Percentiles rank a stretch among this genome's conserved stretches.
These are phyloP conservation scores for Cyphomyrmex costatus DNA, from an alignment of 1,140 invertebrate species.

Conservation along the genomic window DNA sequence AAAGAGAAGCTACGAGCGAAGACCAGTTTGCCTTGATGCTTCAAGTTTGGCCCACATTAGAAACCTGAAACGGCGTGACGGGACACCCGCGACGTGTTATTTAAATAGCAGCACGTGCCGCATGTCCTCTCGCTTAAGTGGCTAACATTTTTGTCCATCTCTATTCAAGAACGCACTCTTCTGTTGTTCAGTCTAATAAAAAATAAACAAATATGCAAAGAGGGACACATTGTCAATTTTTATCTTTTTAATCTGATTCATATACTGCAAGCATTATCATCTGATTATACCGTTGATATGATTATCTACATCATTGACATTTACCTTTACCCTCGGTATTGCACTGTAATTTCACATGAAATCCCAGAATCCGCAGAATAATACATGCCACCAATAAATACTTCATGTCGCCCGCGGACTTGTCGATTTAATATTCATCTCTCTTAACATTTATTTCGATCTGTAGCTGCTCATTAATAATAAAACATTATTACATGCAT, in stretches of 20 bases:
- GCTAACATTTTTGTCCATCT: neutral
- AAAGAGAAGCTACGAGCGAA: neutral
- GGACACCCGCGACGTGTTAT: slow-evolving; percentile 63
- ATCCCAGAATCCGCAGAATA: slow-evolving; percentile 22
- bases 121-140: slow-evolving; percentile 62
- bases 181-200: neutral
- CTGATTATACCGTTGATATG: neutral
- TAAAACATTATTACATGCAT: slow-evolving; percentile 22
- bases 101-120: slow-evolving; percentile 69
- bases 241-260: neutral
- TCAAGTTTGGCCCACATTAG: slow-evolving; percentile 68
- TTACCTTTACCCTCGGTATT: neutral
- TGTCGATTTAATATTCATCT: slow-evolving; percentile 48
- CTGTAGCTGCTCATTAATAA: slow-evolving; percentile 39
- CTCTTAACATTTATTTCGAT: slow-evolving; percentile 39
- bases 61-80: slow-evolving; percentile 32
- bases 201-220: neutral
- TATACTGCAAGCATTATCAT: neutral
- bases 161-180: neutral
- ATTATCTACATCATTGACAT: slow-evolving; percentile 11
- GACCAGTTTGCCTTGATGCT: slow-evolving; percentile 45
- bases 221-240: neutral
- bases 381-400: slow-evolving; percentile 29
- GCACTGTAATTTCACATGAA: slow-evolving; percentile 17
- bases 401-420: slow-evolving; percentile 16